A percentile compares a stretch with the other conserved stretches of the same genome.
Conservation (phyloP, 2,113 vertebrate genomes). For the Actenoides lindsayi region DNA sequence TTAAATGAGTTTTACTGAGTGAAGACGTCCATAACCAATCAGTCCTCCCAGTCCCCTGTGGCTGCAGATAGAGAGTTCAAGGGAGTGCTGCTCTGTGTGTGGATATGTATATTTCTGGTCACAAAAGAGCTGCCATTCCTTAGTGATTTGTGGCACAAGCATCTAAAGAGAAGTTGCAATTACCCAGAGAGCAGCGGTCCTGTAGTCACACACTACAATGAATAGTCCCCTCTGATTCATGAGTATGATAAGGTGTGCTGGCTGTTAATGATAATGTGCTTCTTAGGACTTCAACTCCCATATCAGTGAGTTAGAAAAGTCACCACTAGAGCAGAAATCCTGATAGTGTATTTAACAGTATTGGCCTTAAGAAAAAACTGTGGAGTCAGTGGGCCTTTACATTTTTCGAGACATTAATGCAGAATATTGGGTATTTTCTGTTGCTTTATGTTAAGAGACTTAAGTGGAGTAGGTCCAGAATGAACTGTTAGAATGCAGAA, state of each 20-base stretch:
- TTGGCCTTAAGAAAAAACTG: neutral
- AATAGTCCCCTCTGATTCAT: neutral
- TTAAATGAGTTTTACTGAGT: neutral
- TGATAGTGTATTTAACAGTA: neutral
- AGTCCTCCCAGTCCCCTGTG: neutral
- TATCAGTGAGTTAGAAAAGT: neutral
- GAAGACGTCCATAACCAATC: neutral
- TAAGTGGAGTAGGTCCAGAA: neutral
- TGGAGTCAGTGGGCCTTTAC: neutral
- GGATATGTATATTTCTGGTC: neutral
- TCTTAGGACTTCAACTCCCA: neutral
- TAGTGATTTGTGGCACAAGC: neutral
- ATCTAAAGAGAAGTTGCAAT: slow-evolving; percentile 1
- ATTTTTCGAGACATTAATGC: neutral
- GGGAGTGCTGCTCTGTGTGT: neutral
- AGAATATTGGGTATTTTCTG: neutral
- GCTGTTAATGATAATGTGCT: neutral
- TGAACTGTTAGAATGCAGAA: neutral
- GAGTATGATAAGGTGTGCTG: neutral
- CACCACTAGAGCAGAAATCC: neutral
- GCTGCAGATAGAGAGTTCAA: neutral
- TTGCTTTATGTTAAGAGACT: neutral
- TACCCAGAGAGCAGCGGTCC: neutral
- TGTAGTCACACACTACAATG: neutral
- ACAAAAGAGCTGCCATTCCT: slow-evolving; percentile 13